Conservation (phyloP, 2,888 invertebrate species). For the Limnephilus rhombicus region DNA sequence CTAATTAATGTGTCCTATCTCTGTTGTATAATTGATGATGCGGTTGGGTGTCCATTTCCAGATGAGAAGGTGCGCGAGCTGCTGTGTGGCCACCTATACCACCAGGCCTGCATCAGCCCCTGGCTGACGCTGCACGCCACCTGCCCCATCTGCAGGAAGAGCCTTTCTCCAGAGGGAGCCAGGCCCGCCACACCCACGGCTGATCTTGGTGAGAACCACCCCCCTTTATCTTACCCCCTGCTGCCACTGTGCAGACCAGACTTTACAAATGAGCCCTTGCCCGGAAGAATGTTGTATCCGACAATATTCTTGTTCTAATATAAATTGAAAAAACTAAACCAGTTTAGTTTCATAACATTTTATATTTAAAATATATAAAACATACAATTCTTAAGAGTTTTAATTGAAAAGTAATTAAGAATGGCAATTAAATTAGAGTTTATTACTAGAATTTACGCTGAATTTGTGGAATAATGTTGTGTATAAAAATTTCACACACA, state of each 20-base stretch:
- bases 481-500: no score
- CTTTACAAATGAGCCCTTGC: neutral
- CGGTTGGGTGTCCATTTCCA: constrained; percentile 60
- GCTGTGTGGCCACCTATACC: constrained; percentile 94
- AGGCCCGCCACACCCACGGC: constrained; percentile 17
- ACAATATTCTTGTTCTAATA: no score
- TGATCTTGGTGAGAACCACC: neutral
- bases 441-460: no score
- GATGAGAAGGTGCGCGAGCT: constrained; percentile 88
- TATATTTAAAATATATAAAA: no score
- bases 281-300: no score
- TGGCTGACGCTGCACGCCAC: constrained; percentile 98
- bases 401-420: no score
- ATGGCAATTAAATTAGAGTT: no score
- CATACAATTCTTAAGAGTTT: no score
- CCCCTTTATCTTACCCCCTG: neutral
- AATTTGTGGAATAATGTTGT: no score
- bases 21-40: neutral
- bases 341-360: no score
- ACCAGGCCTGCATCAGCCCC: constrained; percentile 94
- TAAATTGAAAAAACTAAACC: no score
- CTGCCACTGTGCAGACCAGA: neutral
- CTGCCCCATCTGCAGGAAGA: constrained; percentile 95
- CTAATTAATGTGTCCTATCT: neutral
- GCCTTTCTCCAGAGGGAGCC: constrained; percentile 71